Conservation (phyloP, 1,140 invertebrate species). For the Neoseiulus cucumeris region DNA sequence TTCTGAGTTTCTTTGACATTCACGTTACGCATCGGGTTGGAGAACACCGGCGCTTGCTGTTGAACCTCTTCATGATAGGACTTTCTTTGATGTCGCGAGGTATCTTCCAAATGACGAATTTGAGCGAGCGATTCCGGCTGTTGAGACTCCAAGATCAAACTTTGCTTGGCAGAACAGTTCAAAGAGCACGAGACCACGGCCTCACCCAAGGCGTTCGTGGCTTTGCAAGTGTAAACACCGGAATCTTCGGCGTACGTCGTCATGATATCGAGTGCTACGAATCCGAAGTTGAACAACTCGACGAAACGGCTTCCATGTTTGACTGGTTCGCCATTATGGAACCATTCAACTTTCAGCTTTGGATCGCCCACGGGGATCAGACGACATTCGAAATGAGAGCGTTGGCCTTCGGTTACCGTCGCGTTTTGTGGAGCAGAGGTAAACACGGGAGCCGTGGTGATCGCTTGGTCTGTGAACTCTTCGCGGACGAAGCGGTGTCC, state of each 20-base stretch:
- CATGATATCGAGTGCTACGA: conserved; percentile 75
- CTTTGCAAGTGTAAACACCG: conserved; percentile 70
- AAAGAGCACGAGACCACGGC: conserved; percentile 16
- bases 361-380: conserved; percentile 87
- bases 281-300: conserved; percentile 82
- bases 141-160: conserved; percentile 78
- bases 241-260: conserved; percentile 74
- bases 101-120: conserved; percentile 70
- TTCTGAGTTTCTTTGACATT: conserved; percentile 72
- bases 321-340: conserved; percentile 68
- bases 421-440: conserved; percentile 71
- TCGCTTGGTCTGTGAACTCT: conserved; percentile 43
- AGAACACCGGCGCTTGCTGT: conserved; percentile 77
- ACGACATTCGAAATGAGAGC: conserved; percentile 85
- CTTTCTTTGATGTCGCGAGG: conserved; percentile 44
- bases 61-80: conserved; percentile 47
- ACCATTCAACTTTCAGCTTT: conserved; percentile 94
- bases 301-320: conserved; percentile 54
- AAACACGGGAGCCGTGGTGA: conserved; percentile 68
- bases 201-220: conserved; percentile 40
- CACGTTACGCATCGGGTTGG: conserved; percentile 62
- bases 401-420: conserved; percentile 79
- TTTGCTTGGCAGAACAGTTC: conserved; percentile 43
- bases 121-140: conserved; percentile 86
- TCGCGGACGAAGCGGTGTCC: not conserved